These are phyloP conservation scores for Sphenodon punctatus DNA, from an alignment of 2,797 vertebrate genomes.

Conservation along the genomic window DNA sequence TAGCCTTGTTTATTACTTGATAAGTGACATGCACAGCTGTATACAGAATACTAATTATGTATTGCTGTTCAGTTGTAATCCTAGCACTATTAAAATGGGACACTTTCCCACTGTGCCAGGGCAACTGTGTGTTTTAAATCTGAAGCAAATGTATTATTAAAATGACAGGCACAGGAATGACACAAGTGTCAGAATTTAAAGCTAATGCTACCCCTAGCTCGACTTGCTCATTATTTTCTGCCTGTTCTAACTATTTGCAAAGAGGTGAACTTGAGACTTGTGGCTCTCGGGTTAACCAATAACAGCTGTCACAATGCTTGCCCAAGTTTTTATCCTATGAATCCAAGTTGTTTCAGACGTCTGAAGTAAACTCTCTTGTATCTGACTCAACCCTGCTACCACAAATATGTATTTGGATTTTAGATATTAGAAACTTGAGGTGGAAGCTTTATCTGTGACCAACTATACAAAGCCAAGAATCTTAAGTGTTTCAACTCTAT, in stretches of 20 bases:
- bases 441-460: not conserved
- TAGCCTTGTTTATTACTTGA: not conserved
- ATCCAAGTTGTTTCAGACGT: conserved; percentile 6
- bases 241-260: conserved; percentile 8
- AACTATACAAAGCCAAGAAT: not conserved
- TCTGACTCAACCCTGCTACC: conserved; percentile 1
- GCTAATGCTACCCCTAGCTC: not conserved
- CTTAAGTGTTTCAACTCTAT: not conserved
- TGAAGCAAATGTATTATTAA: not conserved
- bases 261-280: not conserved
- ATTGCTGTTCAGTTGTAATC: not conserved
- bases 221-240: not conserved
- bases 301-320: conserved; percentile 25
- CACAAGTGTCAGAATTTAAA: not conserved
- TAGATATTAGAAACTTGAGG: not conserved
- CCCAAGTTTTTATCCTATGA: conserved; percentile 4
- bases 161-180: not conserved
- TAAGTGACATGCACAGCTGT: not conserved
- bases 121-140: not conserved
- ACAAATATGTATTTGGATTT: not conserved
- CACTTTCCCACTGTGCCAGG: not conserved
- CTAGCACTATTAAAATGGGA: not conserved
- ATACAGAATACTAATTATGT: not conserved
- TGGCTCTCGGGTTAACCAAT: conserved; percentile 6
- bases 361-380: conserved; percentile 12